Evolutionary conservation across 2,113 vertebrate genomes (phyloP).

Genomic region (Lethenteron camtschaticum): DNA sequence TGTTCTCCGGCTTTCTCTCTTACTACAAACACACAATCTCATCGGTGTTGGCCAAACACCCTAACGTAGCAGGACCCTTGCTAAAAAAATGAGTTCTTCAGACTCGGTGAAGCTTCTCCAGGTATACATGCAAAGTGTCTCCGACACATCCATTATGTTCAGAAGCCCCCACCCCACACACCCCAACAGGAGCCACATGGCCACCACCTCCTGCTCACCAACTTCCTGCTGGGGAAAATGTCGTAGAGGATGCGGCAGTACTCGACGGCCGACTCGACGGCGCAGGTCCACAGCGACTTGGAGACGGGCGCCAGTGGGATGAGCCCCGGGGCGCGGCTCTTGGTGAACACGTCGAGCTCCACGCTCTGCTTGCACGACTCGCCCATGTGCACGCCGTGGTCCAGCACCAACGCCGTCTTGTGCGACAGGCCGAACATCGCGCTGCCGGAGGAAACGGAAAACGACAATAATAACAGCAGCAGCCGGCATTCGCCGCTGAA

Average conservation of each 20-base stretch:
- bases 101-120: too few species aligned
- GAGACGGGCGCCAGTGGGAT: constrained; percentile 85
- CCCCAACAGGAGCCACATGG: background rate
- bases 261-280: constrained; percentile 91
- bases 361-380: constrained; percentile 88
- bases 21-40: too few species aligned
- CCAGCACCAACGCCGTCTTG: constrained; percentile 94
- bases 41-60: too few species aligned
- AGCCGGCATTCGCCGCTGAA: too few species aligned
- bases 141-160: background rate
- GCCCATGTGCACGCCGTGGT: constrained; percentile 94
- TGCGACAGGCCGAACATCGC: constrained; percentile 76
- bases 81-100: too few species aligned
- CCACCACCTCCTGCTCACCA: constrained; percentile 41
- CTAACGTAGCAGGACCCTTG: too few species aligned
- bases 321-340: constrained; percentile 70
- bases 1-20: too few species aligned
- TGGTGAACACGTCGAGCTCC: constrained; percentile 89
- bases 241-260: constrained; percentile 93
- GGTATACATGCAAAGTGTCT: too few species aligned
- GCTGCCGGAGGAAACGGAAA: background rate
- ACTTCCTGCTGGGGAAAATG: constrained; percentile 64
- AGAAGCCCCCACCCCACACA: background rate
- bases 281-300: constrained; percentile 91
- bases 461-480: too few species aligned